phyloP scores from a whole-genome alignment of 2,113 vertebrate genomes.

The Hyla sarda region DNA sequence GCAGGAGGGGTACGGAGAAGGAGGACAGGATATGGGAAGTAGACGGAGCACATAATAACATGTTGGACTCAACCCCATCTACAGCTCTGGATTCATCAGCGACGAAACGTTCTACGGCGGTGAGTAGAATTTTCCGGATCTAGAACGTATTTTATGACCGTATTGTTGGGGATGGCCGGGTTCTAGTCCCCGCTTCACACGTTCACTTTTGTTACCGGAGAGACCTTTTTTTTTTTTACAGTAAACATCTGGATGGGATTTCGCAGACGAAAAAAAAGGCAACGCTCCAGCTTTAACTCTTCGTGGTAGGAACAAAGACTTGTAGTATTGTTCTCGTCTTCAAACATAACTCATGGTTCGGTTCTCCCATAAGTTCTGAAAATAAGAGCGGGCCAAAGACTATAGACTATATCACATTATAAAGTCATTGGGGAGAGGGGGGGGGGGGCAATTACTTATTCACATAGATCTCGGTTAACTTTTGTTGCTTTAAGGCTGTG shows the following conservation, averaged over 20 bases:
- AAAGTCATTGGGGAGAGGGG: background rate
- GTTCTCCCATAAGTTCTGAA: no score
- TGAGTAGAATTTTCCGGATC: background rate
- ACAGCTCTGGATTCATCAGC: background rate
- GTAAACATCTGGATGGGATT: slow-evolving; percentile 37
- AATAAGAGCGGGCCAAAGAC: no score
- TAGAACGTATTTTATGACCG: background rate
- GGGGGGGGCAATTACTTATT: background rate
- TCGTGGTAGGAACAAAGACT: background rate
- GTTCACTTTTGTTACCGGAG: background rate
- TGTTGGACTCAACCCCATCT: background rate
- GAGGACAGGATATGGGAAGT: slow-evolving; percentile 35
- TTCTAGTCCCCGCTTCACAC: background rate
- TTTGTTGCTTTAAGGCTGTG: no score
- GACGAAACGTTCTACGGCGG: background rate
- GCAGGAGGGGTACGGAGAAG: slow-evolving; percentile 10
- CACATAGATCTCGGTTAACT: background rate
- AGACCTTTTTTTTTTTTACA: background rate
- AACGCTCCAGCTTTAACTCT: background rate
- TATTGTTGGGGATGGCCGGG: background rate
- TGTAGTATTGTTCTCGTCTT: background rate
- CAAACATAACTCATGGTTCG: background rate
- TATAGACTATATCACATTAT: no score
- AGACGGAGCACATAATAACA: slow-evolving; percentile 1
- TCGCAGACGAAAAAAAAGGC: background rate